Conservation (phyloP, 2,113 vertebrate species). For the Toxotes chatareus region DNA sequence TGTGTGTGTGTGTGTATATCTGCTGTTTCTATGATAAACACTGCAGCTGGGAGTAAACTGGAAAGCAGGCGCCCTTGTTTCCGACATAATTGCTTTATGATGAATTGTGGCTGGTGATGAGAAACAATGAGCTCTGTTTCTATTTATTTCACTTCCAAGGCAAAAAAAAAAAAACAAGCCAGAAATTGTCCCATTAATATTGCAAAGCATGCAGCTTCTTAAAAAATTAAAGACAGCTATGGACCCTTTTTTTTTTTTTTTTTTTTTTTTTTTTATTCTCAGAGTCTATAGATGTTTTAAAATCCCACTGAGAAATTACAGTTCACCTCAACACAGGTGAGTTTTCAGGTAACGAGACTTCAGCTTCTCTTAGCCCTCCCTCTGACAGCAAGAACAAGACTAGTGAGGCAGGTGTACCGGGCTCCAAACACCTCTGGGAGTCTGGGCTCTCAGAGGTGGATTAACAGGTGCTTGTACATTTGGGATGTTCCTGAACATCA, state of each 20-base stretch:
- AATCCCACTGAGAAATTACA: not conserved
- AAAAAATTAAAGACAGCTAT: slow-evolving; percentile 25
- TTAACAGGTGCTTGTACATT: too few relatives aligned
- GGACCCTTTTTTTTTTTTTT: slow-evolving; percentile 11
- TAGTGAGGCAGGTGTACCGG: too few relatives aligned
- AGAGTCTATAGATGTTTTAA: slow-evolving; percentile 9
- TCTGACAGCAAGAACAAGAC: not conserved
- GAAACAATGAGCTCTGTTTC: slow-evolving; percentile 51
- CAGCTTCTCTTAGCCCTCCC: not conserved
- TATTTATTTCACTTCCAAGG: slow-evolving; percentile 56
- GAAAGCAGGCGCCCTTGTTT: slow-evolving; percentile 57
- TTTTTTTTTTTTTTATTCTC: slow-evolving; percentile 20
- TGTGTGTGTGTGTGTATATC: slow-evolving; percentile 23
- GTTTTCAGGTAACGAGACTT: not conserved
- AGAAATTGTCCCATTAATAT: slow-evolving; percentile 51
- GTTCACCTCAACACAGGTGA: not conserved
- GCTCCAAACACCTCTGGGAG: too few relatives aligned
- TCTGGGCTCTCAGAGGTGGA: too few relatives aligned
- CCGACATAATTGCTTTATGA: slow-evolving; percentile 60
- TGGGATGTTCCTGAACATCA: too few relatives aligned
- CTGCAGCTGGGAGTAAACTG: slow-evolving; percentile 53
- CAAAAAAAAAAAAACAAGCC: slow-evolving; percentile 47
- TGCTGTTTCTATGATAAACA: slow-evolving; percentile 53
- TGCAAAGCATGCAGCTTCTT: slow-evolving; percentile 29
- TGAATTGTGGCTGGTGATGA: slow-evolving; percentile 55